Evolutionary conservation across 2,888 invertebrate genomes (phyloP).

Genomic region (Athalia rosae): DNA sequence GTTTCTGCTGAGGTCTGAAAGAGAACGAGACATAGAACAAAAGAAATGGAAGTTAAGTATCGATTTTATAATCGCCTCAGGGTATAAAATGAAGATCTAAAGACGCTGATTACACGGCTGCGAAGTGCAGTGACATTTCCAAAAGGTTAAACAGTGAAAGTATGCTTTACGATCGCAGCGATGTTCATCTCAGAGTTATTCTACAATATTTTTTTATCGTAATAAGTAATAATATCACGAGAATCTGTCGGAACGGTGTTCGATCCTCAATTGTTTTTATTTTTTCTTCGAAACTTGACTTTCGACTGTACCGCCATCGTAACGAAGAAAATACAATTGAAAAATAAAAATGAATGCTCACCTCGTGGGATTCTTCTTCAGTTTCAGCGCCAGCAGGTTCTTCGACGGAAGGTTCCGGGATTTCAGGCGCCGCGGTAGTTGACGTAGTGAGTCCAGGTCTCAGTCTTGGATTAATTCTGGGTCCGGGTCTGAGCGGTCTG

Average conservation of each 20-base stretch:
- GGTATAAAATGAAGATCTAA: not conserved
- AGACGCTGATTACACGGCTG: not conserved
- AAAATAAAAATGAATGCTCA: conserved; percentile 49
- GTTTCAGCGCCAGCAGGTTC: conserved; percentile 71
- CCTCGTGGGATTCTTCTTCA: conserved; percentile 71
- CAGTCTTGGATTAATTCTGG: conserved; percentile 78
- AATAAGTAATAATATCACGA: not conserved
- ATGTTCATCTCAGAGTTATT: conserved; percentile 44
- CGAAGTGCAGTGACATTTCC: conserved; percentile 63
- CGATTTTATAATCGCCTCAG: not conserved
- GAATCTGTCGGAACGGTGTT: no score
- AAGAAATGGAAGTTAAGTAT: not conserved
- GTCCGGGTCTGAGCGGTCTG: conserved; percentile 80
- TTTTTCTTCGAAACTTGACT: not conserved
- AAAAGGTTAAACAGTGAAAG: conserved; percentile 70
- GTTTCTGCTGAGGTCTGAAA: conserved; percentile 68
- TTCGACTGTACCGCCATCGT: not conserved
- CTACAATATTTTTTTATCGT: conserved; percentile 4
- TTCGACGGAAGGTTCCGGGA: conserved; percentile 61
- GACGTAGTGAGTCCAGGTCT: conserved; percentile 75
- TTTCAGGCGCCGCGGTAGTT: conserved; percentile 71
- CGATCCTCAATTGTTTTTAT: no score
- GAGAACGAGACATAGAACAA: not conserved
- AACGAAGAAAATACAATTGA: not conserved
- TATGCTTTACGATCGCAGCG: conserved; percentile 48